These are phyloP conservation scores for Cygnus atratus DNA, from an alignment of 2,113 vertebrate species.

Conservation along the genomic window DNA sequence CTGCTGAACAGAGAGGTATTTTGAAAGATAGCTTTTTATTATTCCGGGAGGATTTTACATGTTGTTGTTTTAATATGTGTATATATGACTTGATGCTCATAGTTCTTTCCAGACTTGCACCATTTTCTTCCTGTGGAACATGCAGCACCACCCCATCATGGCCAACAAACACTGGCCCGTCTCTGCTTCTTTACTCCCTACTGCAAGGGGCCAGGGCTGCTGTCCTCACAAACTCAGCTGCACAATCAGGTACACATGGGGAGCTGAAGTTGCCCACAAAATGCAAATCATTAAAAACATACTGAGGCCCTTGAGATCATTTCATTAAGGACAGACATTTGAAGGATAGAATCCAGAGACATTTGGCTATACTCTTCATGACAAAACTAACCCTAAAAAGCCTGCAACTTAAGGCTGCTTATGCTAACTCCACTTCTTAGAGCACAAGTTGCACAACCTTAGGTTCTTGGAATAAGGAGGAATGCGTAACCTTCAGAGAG, in stretches of 20 bases:
- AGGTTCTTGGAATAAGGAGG: neutral
- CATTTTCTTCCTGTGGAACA: neutral
- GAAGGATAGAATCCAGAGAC: neutral
- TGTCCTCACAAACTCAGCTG: neutral
- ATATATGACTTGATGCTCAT: neutral
- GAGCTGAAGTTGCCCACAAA: neutral
- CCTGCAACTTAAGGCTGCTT: neutral
- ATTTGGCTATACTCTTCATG: neutral
- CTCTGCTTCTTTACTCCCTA: neutral
- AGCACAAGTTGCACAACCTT: neutral
- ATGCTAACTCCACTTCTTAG: neutral
- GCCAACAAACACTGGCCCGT: neutral
- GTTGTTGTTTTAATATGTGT: neutral
- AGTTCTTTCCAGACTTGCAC: neutral
- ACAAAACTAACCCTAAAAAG: neutral
- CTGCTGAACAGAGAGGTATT: neutral
- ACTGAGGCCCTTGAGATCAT: accelerated
- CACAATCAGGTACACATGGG: neutral
- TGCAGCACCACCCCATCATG: neutral
- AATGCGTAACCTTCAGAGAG: neutral
- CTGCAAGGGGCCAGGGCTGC: neutral
- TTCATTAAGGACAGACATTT: neutral
- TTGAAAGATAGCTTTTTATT: neutral
- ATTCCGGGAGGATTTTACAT: neutral
- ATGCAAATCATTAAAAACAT: neutral